phyloP scores from a whole-genome alignment of 2,888 invertebrate genomes.

The Pristionchus arcanus region DNA sequence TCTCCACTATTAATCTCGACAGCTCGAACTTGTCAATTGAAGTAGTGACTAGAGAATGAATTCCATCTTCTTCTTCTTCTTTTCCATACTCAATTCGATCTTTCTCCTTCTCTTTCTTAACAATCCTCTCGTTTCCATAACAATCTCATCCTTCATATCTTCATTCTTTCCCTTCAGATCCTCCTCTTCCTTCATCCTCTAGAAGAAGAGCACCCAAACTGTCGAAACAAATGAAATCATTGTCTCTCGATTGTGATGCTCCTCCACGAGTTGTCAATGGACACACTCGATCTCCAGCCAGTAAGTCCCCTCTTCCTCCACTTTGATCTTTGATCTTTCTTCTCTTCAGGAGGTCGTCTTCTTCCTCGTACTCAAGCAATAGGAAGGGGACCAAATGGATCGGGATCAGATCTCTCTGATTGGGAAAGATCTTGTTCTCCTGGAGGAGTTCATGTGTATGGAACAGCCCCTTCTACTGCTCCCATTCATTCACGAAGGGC shows the following conservation, averaged over 20 bases:
- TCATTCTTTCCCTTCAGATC: conserved; percentile 7
- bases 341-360: conserved; percentile 63
- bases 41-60: background rate
- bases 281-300: conserved; percentile 62
- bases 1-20: conserved; percentile 4
- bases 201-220: conserved; percentile 77
- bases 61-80: background rate
- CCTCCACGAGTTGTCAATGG: conserved; percentile 67
- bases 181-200: conserved; percentile 1
- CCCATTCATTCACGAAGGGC: conserved; percentile 61
- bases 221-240: conserved; percentile 78
- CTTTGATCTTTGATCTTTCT: background rate
- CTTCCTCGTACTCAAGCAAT: conserved; percentile 59
- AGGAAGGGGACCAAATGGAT: conserved; percentile 47
- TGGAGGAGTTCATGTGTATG: conserved; percentile 42
- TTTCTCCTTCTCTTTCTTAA: background rate
- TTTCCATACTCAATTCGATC: background rate
- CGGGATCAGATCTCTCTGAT: conserved; percentile 74
- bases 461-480: conserved; percentile 13
- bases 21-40: background rate
- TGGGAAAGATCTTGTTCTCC: conserved; percentile 70
- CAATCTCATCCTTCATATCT: background rate
- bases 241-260: conserved; percentile 78
- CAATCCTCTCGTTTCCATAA: background rate
- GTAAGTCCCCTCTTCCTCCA: conserved; percentile 28